Percentiles rank a stretch among this genome's conserved stretches.
Conservation (phyloP, 2,888 invertebrate genomes). For the Callyntrura guangdongensis region DNA sequence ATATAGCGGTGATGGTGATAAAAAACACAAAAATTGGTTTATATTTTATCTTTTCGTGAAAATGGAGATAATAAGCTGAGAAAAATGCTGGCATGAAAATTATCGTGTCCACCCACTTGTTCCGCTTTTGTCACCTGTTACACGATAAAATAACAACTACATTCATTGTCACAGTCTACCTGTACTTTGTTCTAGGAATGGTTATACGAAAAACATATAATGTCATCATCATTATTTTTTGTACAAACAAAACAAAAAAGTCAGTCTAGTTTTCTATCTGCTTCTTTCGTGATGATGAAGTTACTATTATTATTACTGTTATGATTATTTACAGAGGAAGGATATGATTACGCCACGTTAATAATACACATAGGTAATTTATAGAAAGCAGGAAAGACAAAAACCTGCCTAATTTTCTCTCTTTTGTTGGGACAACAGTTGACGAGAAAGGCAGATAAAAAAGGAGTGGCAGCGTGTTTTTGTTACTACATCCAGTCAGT, state of each 20-base stretch:
- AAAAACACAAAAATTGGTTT: background rate
- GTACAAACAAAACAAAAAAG: slow-evolving; percentile 15
- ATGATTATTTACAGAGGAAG: slow-evolving; percentile 47
- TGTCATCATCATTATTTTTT: slow-evolving; percentile 48
- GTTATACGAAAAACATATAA: background rate
- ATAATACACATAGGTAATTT: slow-evolving; percentile 59
- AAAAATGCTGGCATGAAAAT: slow-evolving; percentile 46
- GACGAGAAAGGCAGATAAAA: slow-evolving; percentile 19
- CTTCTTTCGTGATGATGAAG: background rate
- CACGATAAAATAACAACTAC: background rate
- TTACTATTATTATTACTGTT: slow-evolving; percentile 12
- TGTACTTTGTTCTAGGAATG: background rate
- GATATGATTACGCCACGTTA: slow-evolving; percentile 53
- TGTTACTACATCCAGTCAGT: background rate
- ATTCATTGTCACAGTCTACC: background rate
- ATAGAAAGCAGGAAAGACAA: slow-evolving; percentile 17
- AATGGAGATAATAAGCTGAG: slow-evolving; percentile 40
- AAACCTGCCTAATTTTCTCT: slow-evolving; percentile 50
- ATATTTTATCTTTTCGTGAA: background rate
- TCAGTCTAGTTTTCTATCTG: background rate
- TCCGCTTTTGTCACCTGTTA: slow-evolving; percentile 64
- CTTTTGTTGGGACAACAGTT: background rate
- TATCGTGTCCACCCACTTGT: slow-evolving; percentile 67
- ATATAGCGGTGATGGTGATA: background rate
- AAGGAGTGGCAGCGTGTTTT: slow-evolving; percentile 27